phyloP scores from a whole-genome alignment of 2,888 invertebrate species.

The Isoperla grammatica region DNA sequence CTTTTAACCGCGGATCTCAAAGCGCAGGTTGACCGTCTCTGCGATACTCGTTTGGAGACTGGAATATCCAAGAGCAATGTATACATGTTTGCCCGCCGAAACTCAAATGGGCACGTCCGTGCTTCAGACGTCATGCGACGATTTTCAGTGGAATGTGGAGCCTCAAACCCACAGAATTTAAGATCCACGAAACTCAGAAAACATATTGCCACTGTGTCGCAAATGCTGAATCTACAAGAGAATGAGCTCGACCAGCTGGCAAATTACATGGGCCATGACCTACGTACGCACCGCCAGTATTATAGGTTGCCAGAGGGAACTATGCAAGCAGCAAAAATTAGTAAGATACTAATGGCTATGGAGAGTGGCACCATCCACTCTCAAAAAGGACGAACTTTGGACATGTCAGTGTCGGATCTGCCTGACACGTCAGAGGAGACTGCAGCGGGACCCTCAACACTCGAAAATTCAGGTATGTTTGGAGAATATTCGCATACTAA shows the following conservation, averaged over 20 bases:
- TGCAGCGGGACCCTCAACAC: no score
- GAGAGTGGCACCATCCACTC: neutral
- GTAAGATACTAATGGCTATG: neutral
- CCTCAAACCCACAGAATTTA: neutral
- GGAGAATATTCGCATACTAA: no score
- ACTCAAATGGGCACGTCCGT: neutral
- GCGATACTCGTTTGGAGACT: constrained; percentile 25
- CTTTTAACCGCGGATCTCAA: constrained; percentile 1
- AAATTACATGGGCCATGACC: neutral
- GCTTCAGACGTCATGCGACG: neutral
- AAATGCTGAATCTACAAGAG: constrained; percentile 2
- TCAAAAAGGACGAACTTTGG: no score
- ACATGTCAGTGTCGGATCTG: no score
- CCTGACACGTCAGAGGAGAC: no score
- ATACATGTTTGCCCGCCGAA: constrained; percentile 21
- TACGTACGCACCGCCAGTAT: neutral
- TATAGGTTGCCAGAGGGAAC: neutral
- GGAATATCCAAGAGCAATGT: constrained; percentile 24
- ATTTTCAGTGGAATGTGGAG: neutral
- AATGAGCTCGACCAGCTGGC: neutral
- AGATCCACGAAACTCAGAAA: neutral
- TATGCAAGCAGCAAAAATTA: constrained; percentile 3
- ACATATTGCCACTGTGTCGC: constrained; percentile 5
- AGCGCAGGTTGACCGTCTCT: constrained; percentile 23
- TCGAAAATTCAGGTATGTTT: no score